Evolutionary conservation across 35 echinoderm and acorn worm genomes (phyloP).

Genomic region (Ophioderma brevispina): DNA sequence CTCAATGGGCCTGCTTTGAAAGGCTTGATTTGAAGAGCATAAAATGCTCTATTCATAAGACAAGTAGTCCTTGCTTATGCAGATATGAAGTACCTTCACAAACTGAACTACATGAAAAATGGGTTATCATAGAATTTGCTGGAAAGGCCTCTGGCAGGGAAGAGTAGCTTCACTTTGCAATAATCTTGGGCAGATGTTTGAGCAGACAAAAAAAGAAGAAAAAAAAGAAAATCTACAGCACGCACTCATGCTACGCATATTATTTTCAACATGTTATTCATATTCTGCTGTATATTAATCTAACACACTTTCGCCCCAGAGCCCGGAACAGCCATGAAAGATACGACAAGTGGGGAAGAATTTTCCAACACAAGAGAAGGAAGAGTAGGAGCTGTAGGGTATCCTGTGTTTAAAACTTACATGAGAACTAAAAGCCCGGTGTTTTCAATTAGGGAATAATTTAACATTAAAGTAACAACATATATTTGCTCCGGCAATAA

Average conservation of each 20-base stretch:
- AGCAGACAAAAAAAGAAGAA: neutral
- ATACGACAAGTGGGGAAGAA: neutral
- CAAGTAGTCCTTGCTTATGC: neutral
- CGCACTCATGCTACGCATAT: constrained; percentile 5
- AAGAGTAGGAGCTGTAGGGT: neutral
- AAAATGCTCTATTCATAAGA: neutral
- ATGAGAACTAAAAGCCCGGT: constrained; percentile 3
- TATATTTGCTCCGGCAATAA: neutral
- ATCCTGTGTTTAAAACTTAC: neutral
- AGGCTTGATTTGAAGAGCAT: neutral
- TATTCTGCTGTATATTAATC: neutral
- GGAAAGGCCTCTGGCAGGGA: neutral
- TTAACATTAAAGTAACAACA: constrained; percentile 3
- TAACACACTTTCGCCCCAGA: neutral
- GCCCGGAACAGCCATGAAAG: neutral
- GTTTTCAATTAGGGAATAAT: constrained; percentile 2
- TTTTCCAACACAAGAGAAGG: neutral
- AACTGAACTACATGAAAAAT: neutral
- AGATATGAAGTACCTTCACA: neutral
- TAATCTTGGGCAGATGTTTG: neutral
- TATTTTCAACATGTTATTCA: constrained; percentile 15
- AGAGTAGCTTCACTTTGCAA: neutral
- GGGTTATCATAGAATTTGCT: neutral
- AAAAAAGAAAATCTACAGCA: neutral
- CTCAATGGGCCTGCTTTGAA: neutral